Percentiles rank a stretch among this genome's conserved stretches.
These are phyloP conservation scores for Drosophila lowei DNA, from an alignment of 1,140 invertebrate genomes.

Conservation along the genomic window DNA sequence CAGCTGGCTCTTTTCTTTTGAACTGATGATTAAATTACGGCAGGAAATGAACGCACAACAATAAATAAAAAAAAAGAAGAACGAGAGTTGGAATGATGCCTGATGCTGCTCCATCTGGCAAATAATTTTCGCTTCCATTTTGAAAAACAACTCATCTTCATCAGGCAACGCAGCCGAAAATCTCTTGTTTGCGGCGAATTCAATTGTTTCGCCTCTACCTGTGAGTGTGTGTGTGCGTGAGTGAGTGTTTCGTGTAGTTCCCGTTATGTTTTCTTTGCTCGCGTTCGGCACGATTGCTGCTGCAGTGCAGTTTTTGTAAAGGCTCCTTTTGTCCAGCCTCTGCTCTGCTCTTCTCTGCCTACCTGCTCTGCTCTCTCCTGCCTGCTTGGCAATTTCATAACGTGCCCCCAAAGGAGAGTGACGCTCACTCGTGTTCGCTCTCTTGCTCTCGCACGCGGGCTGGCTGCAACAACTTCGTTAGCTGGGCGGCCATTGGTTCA, in stretches of 20 bases:
- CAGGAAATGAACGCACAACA: conserved; percentile 45
- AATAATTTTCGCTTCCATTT: neutral
- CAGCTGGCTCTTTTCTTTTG: conserved; percentile 32
- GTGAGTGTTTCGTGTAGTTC: conserved; percentile 25
- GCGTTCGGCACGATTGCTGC: conserved; percentile 65
- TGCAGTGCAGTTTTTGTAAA: conserved; percentile 52
- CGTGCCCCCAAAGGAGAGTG: conserved; percentile 64
- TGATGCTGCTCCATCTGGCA: too few relatives aligned
- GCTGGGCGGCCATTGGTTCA: conserved; percentile 53
- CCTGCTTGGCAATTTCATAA: conserved; percentile 70
- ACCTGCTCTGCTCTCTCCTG: conserved; percentile 37
- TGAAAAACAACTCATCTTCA: neutral
- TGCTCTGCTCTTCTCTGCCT: conserved; percentile 35
- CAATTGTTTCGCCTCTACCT: conserved; percentile 20
- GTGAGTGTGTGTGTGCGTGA: conserved; percentile 21
- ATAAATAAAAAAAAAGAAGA: conserved; percentile 18
- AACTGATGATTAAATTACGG: conserved; percentile 56
- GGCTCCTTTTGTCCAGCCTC: conserved; percentile 50
- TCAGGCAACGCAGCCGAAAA: neutral
- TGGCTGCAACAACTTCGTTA: conserved; percentile 63
- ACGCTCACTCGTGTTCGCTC: conserved; percentile 41
- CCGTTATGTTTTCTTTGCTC: conserved; percentile 64
- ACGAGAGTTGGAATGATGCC: neutral
- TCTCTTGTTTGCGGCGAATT: neutral
- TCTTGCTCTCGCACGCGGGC: conserved; percentile 19